Base-by-base conservation (phyloP, 2,113 vertebrate genomes). In the Erythrolamprus reginae region DNA sequence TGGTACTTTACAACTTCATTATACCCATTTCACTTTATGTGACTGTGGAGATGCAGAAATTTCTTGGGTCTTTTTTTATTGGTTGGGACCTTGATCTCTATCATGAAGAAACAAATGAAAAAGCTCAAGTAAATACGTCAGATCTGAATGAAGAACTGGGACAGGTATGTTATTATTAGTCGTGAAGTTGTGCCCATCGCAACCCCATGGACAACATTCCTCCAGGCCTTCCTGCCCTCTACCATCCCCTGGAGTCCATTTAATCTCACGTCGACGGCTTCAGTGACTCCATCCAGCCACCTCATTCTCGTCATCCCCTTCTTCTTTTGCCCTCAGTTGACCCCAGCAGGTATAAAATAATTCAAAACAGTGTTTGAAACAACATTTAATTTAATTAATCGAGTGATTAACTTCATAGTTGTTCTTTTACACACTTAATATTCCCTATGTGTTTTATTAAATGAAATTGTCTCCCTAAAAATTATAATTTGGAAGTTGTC, bases 11-110 rank as follows among this genome's bases (percentile, higher is more conserved):
- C 95, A 99, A 99, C 97, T 99, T 99, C 94, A 99, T 99, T 96
- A 99, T 99, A 95, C 99, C 99, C 82, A 99, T 99, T 96, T 99
- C 99, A 10, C 98, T 99, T 5, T 99, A 99, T 65, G 99, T 99
- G 84, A 99, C 99, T 2, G 99, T 99, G 89, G 99, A 99, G 97
- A 98, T 99, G 99, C 99, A 99, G 95, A 99, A 99, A 95, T 99
- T 99, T 94, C 96, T 99, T 92, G 99, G 99, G 48, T 99, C 99
- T 3, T 99, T 99, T 97, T 99, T 99, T 95, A 99, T 99, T 93
- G 97, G 98, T 92, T 99, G 98, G 99, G 99, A 99, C 96, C 97
- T 99, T 96, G 99, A 99, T 95, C 97, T 99, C n/a, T 99, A 99
- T 95, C 98, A 99, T 5, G 98, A 98, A 94, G 98, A 99, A 96